These are phyloP conservation scores for Pedicia rivosa DNA, from an alignment of 2,888 invertebrate genomes.

Conservation along the genomic window DNA sequence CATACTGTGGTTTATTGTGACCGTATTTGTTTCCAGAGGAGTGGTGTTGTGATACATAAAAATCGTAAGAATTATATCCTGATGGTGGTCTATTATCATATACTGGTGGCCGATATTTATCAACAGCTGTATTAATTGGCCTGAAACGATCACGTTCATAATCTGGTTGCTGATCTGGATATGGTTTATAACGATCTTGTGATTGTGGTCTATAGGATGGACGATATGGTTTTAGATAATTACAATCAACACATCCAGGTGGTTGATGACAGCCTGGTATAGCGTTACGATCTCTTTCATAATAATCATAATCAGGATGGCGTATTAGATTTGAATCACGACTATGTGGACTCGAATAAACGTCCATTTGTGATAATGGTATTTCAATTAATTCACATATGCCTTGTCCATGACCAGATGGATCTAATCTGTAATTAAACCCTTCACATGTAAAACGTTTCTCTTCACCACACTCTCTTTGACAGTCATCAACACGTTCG, in stretches of 20 bases:
- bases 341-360: conserved; percentile 31
- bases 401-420: conserved; percentile 51
- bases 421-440: conserved; percentile 69
- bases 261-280: conserved; percentile 38
- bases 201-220: conserved; percentile 23
- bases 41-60: conserved; percentile 15
- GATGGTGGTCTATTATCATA: conserved; percentile 9
- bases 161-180: neutral
- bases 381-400: conserved; percentile 62
- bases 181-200: conserved; percentile 18
- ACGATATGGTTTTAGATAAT: conserved; percentile 19
- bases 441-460: conserved; percentile 64
- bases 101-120: conserved; percentile 16
- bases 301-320: conserved; percentile 59
- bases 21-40: conserved; percentile 14
- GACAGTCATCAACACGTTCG: conserved; percentile 58
- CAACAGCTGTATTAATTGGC: conserved; percentile 18
- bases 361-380: conserved; percentile 51
- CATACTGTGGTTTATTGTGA: neutral
- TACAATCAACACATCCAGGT: conserved; percentile 25
- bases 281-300: conserved; percentile 59
- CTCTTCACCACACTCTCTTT: conserved; percentile 57
- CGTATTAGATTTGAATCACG: conserved; percentile 33
- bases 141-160: conserved; percentile 23
- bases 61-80: conserved; percentile 23